Evolutionary conservation across 2,797 vertebrate genomes (phyloP), one percentile per base, ranked within the genome.

Genomic region (Diplodus puntazzo): DNA sequence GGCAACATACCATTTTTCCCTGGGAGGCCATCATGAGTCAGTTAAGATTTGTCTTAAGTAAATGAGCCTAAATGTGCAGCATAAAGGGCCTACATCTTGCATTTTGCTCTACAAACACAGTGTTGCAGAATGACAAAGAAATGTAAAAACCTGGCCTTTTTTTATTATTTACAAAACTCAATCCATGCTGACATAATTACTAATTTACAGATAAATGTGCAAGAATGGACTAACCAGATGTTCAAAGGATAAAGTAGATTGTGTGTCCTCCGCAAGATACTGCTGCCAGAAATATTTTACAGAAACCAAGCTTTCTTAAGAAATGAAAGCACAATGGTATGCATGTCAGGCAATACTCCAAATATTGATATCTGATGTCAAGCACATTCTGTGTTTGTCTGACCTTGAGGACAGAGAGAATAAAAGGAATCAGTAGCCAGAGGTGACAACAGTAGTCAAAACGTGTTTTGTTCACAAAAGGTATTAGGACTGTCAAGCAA

Each of bases 401-500:
- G 8, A 42, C 46, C 34, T 63, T 63, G 16, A 27, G 10, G 42
- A 62, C 14, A 48, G 23, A 48, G 21, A 17, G 14, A 49, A 23
- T 48, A 7, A 27, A 62, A 42, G 0, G n/a, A 45, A 55, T 57
- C 39, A 39, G 7, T 39, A 39, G 39, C 39, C 13, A 50, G 17
- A 12, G 4, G 14, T 5, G 23, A 50, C n/a, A 48, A 69, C 54
- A 55, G 14, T 53, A 34, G 61, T 48, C 17, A 54, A 39, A 70
- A 45, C 8, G 27, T 30, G 20, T 58, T 80, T 74, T 1, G 43
- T 49, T 52, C 21, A 45, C 39, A 18, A 59, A 59, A 27, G 21
- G 18, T 21, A 68, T 67, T 63, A 59, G 13, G 49, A 7, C 27
- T 30, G 30, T 59, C 23, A 25, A 75, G 27, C 45, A 70, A 39